Evolutionary conservation across 1,140 invertebrate genomes (phyloP).

Genomic region (Neuroterus valhalla): DNA sequence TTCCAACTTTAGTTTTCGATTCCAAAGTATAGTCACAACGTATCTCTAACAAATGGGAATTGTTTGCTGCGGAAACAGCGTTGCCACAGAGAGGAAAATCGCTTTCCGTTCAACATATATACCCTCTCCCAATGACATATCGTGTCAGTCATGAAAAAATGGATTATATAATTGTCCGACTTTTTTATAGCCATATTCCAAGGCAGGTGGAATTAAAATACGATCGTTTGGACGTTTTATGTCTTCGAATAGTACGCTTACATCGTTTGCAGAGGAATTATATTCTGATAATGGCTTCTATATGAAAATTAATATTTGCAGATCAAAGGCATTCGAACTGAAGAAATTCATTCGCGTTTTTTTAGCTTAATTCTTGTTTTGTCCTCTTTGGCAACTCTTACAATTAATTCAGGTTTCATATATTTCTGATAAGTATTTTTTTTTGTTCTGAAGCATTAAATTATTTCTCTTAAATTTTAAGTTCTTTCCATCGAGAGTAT

Average conservation of each 20-base stretch:
- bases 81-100: constrained; percentile 33
- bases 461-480: too few relatives aligned
- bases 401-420: too few relatives aligned
- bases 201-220: constrained; percentile 12
- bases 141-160: constrained; percentile 38
- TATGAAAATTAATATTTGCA: background rate
- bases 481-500: too few relatives aligned
- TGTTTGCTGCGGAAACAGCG: constrained; percentile 38
- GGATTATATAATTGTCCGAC: constrained; percentile 38
- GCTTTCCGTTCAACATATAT: constrained; percentile 15
- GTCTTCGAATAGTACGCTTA: background rate
- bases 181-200: constrained; percentile 33
- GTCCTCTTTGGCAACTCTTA: too few relatives aligned
- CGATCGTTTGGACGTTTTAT: background rate
- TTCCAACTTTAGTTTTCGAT: constrained; percentile 15
- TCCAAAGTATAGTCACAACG: background rate
- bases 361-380: too few relatives aligned
- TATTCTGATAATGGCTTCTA: background rate
- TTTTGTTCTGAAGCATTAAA: too few relatives aligned
- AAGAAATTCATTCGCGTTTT: too few relatives aligned
- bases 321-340: background rate
- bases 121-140: background rate
- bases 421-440: too few relatives aligned
- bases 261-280: background rate
- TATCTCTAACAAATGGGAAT: constrained; percentile 38